These are phyloP conservation scores for Enteromius afrohamiltoni DNA, from an alignment of 2,797 vertebrate species.

Conservation along the genomic window DNA sequence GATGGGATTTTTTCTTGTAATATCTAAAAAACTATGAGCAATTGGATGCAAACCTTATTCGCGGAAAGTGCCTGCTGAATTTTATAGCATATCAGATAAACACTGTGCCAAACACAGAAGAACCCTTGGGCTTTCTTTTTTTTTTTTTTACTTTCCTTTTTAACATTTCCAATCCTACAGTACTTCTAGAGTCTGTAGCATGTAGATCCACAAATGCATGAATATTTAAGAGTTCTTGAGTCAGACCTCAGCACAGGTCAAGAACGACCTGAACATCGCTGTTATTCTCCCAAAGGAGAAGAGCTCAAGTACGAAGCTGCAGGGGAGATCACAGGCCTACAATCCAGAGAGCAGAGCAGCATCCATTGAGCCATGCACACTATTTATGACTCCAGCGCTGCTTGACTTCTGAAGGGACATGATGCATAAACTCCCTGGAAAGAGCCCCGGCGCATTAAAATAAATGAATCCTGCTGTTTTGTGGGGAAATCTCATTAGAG, in stretches of 20 bases:
- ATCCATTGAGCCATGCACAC: constrained; percentile 62
- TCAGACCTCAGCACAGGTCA: constrained; percentile 47
- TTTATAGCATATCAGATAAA: neutral
- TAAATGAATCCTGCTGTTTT: constrained; percentile 84
- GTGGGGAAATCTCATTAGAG: constrained; percentile 84
- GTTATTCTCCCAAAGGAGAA: constrained; percentile 49
- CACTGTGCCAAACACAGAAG: neutral
- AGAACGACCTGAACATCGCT: constrained; percentile 43
- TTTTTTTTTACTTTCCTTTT: constrained; percentile 4
- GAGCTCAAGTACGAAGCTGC: constrained; percentile 27
- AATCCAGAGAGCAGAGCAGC: constrained; percentile 59
- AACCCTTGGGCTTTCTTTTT: neutral
- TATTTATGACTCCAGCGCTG: constrained; percentile 72
- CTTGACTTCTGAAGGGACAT: constrained; percentile 53
- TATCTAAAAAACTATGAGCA: neutral
- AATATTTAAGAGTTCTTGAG: constrained; percentile 40
- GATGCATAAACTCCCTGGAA: constrained; percentile 69
- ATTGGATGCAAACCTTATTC: neutral
- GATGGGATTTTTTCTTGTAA: neutral
- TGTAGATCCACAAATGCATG: constrained; percentile 29
- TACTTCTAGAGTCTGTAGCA: neutral
- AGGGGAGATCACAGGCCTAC: constrained; percentile 63
- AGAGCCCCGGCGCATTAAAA: constrained; percentile 79
- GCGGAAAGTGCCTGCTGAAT: neutral
- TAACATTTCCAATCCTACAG: neutral